Base-by-base conservation (phyloP, 2,797 vertebrate species). In the Etheostoma perlongum region DNA sequence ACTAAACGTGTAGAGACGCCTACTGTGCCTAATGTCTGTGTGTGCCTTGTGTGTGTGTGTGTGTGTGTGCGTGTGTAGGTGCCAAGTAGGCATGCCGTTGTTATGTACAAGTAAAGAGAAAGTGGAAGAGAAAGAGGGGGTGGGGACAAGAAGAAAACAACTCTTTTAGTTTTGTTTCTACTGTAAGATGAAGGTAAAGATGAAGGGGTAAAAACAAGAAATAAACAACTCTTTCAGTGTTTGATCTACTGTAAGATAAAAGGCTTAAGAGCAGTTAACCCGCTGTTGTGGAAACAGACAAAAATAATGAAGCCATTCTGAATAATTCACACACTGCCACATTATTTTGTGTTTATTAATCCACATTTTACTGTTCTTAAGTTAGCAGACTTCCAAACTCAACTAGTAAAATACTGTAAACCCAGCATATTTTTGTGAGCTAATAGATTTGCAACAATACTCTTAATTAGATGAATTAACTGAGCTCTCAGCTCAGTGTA, bases 271-370 rank as follows among this genome's bases (percentile, higher is more conserved):
- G 67, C 64, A 76, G 75, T 86, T 85, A 85, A 84, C 80, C 83
- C 77, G 63, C 81, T 77, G 71, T 27, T 60, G 69, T 48, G 30
- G 72, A 82, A 85, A 75, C 61, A 86, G 73, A 85, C 70, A 80
- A 73, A 81, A 80, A 63, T 81, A 86, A 88, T 72, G 72, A 92
- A 84, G 71, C 62, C 15, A 3, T 58, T 61, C 6, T 90, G 74
- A 92, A 89, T 89, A 81, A 90, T 88, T 89, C 60, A 88, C 74
- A 55, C 66, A 14, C 62, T 21, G 71, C 76, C 72, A 70, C 78
- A 61, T 85, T 86, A 76, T 78, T 76, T 84, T 70, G 67, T 83
- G 59, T 69, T 81, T 63, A 85, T 82, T 79, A 67, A 83, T 88
- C 82, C 78, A 81, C 78, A 84, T 84, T 83, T 84, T 74, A 53